Base-by-base conservation (phyloP, 2,113 vertebrate species). In the Cricetomys ansorgei region DNA sequence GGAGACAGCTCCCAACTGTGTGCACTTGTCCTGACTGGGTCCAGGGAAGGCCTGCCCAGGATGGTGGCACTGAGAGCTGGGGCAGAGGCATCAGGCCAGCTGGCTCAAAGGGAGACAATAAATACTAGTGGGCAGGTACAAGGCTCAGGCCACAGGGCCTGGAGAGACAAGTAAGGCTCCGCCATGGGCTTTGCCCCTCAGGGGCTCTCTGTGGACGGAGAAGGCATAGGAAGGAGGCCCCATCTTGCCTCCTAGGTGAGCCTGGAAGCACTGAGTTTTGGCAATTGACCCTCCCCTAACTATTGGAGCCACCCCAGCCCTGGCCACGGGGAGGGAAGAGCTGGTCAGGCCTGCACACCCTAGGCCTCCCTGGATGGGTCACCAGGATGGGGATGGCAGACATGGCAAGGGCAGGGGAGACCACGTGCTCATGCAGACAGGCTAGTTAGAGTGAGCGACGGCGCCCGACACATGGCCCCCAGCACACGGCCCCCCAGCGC, bases 41-140 rank as follows among this genome's bases (percentile, higher is more conserved):
- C 95, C 43, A 29, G 84, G 97, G 57, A 76, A 91, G 95, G 88
- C 93, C 85, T 86, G 88, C 92, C 69, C n/a, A 53, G 96, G 50
- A 25, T 84, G 87, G 59, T n/a, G 95, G 97, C 89, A 92, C 53
- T 8, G 1, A 87, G 16, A 88, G 23, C 81, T 91, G 43, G 31
- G 81, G 86, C 64, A 59, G 89, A 94, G 88, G 70, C 0, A 7
- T 62, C 92, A 91, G 96, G 91, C 93, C 89, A 45, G 67, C 1
- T 0, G 55, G 67, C 93, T 94, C 96, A 1, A 64, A 86, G 93
- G 97, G 98, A 98, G 98, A 97, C 98, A 98, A 91, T 98, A 98
- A 98, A 98, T 98, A 98, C 97, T 95, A 98, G 94, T 96, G 90
- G 98, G 97, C 98, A 98, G 98, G 98, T 98, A 97, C 96, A 13